Base-by-base conservation (phyloP, 2,113 vertebrate species). In the Phylloscopus trochilus region DNA sequence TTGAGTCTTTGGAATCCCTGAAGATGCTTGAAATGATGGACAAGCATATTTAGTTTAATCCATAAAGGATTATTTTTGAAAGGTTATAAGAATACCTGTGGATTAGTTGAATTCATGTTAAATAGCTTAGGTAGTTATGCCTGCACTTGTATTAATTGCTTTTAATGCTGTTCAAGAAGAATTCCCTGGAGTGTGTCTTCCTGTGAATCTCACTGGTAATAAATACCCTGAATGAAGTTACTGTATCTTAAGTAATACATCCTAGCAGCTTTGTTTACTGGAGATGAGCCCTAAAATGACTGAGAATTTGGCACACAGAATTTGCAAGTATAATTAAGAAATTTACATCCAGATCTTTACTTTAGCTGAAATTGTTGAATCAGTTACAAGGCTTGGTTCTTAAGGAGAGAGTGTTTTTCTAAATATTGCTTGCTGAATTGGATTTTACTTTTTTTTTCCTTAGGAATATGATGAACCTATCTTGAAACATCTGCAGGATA, bases 391-490 rank as follows among this genome's bases (percentile, higher is more conserved):
- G 21, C 77, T 43, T 56, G 13, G 4, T 10, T 46, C 13, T 79
- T 33, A 51, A 49, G 33, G 67, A n/a, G 24, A 66, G 16, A 1
- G 37, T 51, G 2, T 59, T 84, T 24, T 88, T 75, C 7, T 26
- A 27, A 83, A 37, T 80, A 46, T 1, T 86, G 20, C 24, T 10
- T 63, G 21, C 37, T 78, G 33, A 90, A 37, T 47, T 51, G 17
- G 23, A 35, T 62, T 31, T 35, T 24, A 37, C 4, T 15, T 33
- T 44, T n/a, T 66, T 81, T 22, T 28, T 77, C 14, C 27, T 59
- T 67, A 99, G 99, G 99, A 99, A 72, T 99, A 99, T 4, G 99
- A 99, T 83, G 99, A 99, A 86, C 99, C 99, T 16, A 99, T 99
- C 96, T 96, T 99, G 93, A 99, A 99, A 97, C 99, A 99, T 83